A percentile compares a stretch with the other conserved stretches of the same genome.
These are phyloP conservation scores for Chelonia mydas DNA, from an alignment of 2,797 vertebrate species.

Conservation along the genomic window DNA sequence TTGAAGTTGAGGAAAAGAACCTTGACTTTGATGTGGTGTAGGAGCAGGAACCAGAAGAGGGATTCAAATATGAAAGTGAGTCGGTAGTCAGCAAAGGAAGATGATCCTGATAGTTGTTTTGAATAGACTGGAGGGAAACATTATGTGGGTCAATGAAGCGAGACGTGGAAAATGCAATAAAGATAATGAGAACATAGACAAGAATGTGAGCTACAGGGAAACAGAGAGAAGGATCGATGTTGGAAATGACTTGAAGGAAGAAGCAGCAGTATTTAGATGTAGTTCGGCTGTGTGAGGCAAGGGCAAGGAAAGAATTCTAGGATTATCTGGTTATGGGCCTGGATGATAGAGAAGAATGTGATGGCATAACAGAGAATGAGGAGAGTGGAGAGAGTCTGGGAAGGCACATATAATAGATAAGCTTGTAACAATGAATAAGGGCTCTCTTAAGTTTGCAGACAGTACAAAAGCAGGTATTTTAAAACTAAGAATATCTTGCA, in stretches of 20 bases:
- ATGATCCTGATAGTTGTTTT: not conserved
- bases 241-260: not conserved
- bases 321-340: not conserved
- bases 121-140: not conserved
- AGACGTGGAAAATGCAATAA: not conserved
- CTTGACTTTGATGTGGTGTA: not conserved
- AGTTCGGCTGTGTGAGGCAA: not conserved
- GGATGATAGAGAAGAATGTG: not conserved
- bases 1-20: not conserved
- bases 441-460: not conserved
- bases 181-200: not conserved
- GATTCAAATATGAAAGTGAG: not conserved
- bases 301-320: not conserved
- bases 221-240: not conserved
- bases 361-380: not conserved
- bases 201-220: not conserved
- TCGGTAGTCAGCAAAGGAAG: not conserved
- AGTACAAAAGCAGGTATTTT: not conserved
- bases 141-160: not conserved
- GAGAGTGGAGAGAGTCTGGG: not conserved
- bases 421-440: not conserved
- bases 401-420: not conserved
- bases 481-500: not conserved
- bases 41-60: not conserved
- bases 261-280: not conserved